phyloP scores from a whole-genome alignment of 2,113 vertebrate species.

The Heterotis niloticus region DNA sequence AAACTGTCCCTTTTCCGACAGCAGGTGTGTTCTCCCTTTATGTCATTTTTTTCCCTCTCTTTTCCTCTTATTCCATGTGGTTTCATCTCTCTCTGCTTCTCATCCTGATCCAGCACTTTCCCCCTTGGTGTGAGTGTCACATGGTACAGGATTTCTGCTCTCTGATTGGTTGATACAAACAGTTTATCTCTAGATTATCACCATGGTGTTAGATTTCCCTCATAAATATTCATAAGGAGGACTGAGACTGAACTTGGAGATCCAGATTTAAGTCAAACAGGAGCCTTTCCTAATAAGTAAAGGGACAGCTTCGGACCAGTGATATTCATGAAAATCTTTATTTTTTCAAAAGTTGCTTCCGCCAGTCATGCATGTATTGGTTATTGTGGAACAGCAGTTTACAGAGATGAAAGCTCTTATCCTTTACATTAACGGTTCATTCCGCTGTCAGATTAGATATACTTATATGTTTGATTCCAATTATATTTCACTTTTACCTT shows the following conservation, averaged over 20 bases:
- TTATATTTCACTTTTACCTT: too few relatives aligned
- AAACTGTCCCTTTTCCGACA: slow-evolving; percentile 89
- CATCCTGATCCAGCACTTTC: too few relatives aligned
- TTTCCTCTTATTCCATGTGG: not conserved
- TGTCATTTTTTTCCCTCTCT: not conserved
- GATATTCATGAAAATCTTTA: not conserved
- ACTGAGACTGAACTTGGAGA: not conserved
- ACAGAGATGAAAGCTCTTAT: too few relatives aligned
- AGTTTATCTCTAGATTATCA: not conserved
- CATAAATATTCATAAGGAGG: not conserved
- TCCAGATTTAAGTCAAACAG: not conserved
- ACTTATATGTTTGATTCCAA: too few relatives aligned
- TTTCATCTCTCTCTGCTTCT: not conserved
- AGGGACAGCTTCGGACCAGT: not conserved
- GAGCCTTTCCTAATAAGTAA: not conserved
- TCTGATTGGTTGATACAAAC: not conserved
- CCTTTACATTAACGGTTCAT: too few relatives aligned
- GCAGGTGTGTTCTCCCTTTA: slow-evolving; percentile 69
- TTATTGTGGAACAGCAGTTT: too few relatives aligned
- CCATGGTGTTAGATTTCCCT: not conserved
- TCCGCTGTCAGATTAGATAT: too few relatives aligned
- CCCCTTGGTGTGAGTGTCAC: too few relatives aligned
- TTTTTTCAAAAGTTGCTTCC: too few relatives aligned
- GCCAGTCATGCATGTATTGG: too few relatives aligned
- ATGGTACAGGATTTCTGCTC: not conserved